These are phyloP conservation scores for Sparus aurata DNA, from an alignment of 2,797 vertebrate species.

Conservation along the genomic window DNA sequence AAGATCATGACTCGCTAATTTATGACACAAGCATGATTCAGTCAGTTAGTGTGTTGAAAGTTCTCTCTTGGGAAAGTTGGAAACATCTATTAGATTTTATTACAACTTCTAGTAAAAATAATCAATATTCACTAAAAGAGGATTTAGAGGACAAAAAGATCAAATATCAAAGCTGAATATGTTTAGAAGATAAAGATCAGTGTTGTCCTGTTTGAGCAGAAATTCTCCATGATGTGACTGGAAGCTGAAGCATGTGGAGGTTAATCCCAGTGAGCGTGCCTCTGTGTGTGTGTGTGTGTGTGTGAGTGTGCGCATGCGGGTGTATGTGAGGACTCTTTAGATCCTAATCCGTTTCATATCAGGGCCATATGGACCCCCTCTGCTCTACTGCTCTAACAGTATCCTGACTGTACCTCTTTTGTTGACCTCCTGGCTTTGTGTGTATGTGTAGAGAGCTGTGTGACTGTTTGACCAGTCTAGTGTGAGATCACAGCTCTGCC, in stretches of 20 bases:
- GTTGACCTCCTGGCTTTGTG: neutral
- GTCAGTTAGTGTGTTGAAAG: neutral
- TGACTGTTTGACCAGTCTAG: conserved; percentile 29
- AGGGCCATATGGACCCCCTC: conserved; percentile 56
- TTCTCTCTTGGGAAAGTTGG: neutral
- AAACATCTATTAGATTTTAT: neutral
- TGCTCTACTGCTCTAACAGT: neutral
- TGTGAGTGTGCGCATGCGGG: conserved; percentile 12
- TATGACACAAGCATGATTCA: conserved; percentile 2
- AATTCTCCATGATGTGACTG: neutral
- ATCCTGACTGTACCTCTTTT: neutral
- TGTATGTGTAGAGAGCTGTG: neutral
- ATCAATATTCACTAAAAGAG: neutral
- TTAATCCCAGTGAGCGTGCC: conserved; percentile 34
- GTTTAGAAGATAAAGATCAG: neutral
- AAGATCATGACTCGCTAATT: neutral
- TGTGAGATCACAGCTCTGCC: conserved; percentile 42
- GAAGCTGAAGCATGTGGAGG: conserved; percentile 28
- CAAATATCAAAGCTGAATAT: neutral
- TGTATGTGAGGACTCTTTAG: conserved; percentile 34
- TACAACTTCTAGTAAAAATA: too few relatives aligned
- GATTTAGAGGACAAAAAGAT: neutral
- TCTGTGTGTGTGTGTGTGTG: conserved; percentile 14
- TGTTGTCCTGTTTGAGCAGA: neutral
- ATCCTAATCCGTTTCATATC: conserved; percentile 64